Base-by-base conservation (phyloP, 2,797 vertebrate genomes). In the Clarias laeviceps region DNA sequence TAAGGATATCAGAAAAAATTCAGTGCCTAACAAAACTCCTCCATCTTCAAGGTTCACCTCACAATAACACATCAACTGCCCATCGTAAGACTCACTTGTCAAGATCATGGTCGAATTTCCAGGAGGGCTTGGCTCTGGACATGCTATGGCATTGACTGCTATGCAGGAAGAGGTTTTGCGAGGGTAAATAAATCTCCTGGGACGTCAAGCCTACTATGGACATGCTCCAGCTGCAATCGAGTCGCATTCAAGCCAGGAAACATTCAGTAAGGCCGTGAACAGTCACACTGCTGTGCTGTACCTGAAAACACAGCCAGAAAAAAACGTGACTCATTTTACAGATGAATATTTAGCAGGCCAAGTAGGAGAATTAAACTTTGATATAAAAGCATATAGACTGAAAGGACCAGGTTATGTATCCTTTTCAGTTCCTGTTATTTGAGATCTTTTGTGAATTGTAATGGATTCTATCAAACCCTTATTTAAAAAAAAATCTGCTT, bases 151-250 rank as follows among this genome's bases (percentile, higher is more conserved):
- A 95, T 91, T 94, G 93, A 93, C 93, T 92, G 91, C 91, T 93
- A 87, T 94, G 95, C 89, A 98, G 95, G 92, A 97, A 97, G 88
- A 95, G 94, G 0, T 93, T 94, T 94, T 97, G 97, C 78, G 97
- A 90, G 70, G 97, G 96, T 91, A 96, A 95, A 94, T 94, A 94
- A 91, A 97, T 95, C 93, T 98, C 97, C 94, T 97, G 98, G 92
- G 96, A 95, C 92, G 97, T 96, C 88, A 99, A 94, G 94, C 97
- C 97, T 87, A 97, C 97, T 90, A 96, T 96, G 92, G 97, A 98
- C 98, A 98, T 99, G 24, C 90, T 96, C 94, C 92, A 96, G 94
- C 88, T 91, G 91, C 90, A 90, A 92, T 94, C 89, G 91, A 89
- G 93, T 95, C 88, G 94, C 92, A 95, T 96, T 93, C 94, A 93